Percentiles rank a stretch among this genome's conserved stretches.
Conservation (phyloP, 2,797 vertebrate genomes). For the Artibeus jamaicensis region DNA sequence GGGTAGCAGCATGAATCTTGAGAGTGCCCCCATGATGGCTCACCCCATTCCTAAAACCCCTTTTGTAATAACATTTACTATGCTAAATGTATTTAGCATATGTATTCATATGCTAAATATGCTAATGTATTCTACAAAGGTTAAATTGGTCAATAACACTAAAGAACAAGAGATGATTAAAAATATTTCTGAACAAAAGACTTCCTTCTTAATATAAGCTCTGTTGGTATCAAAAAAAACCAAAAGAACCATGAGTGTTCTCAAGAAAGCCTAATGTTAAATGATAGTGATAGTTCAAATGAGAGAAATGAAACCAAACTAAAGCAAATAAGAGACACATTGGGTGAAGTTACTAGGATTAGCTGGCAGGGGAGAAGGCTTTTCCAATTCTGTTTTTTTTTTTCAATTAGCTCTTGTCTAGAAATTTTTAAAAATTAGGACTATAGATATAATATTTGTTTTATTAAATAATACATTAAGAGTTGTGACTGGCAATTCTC, state of each 20-base stretch:
- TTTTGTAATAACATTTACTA: neutral
- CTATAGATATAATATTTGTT: neutral
- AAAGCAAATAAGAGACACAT: neutral
- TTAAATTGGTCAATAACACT: constrained; percentile 25
- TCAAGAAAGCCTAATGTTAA: neutral
- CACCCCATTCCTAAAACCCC: neutral
- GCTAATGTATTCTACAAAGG: neutral
- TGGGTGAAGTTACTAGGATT: neutral
- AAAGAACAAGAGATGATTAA: neutral
- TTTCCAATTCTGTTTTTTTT: neutral
- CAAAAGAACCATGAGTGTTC: neutral
- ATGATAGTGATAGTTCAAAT: neutral
- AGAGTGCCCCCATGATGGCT: neutral
- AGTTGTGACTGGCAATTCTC: neutral
- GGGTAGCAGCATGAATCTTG: neutral
- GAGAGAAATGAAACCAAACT: neutral
- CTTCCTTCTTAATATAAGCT: neutral
- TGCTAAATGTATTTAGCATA: neutral
- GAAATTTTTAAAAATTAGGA: neutral
- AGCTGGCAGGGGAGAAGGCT: neutral
- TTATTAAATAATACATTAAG: neutral
- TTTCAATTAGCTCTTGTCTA: neutral
- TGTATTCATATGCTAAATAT: no score
- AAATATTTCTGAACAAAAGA: neutral
- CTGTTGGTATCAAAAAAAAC: neutral